phyloP scores from a whole-genome alignment of 2,888 invertebrate species.

The Yponomeuta malinellus region DNA sequence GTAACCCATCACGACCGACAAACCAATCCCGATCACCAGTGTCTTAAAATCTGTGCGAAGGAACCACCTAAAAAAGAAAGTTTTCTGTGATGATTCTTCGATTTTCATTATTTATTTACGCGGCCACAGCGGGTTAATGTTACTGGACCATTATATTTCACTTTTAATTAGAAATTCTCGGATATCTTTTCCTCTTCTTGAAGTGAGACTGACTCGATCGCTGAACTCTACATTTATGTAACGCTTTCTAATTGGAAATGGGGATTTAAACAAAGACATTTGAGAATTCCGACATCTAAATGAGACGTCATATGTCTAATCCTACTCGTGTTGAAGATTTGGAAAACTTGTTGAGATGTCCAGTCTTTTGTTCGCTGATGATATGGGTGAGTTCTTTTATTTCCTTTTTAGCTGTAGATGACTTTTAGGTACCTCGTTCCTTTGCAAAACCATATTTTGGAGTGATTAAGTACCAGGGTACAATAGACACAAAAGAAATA shows the following conservation, averaged over 20 bases:
- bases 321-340: neutral
- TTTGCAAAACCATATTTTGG: neutral
- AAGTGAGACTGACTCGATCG: neutral
- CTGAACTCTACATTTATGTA: neutral
- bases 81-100: conserved; percentile 55
- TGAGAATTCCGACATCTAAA: neutral
- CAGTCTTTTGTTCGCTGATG: conserved; percentile 2
- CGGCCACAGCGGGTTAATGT: conserved; percentile 33
- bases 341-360: neutral
- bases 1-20: neutral
- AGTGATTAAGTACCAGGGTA: neutral
- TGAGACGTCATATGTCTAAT: neutral
- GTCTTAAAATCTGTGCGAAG: neutral
- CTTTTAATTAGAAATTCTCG: conserved; percentile 9
- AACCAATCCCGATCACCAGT: conserved; percentile 24
- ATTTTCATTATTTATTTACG: conserved; percentile 62
- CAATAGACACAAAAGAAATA: neutral
- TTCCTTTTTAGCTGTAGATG: neutral
- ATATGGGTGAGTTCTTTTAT: conserved; percentile 3
- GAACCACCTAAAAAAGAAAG: conserved; percentile 19
- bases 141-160: conserved; percentile 25
- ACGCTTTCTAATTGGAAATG: neutral
- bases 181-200: neutral
- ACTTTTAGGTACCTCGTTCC: neutral
- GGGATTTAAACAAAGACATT: neutral